Evolutionary conservation across 2,113 vertebrate genomes (phyloP).

Genomic region (Chloroceryle aenea): DNA sequence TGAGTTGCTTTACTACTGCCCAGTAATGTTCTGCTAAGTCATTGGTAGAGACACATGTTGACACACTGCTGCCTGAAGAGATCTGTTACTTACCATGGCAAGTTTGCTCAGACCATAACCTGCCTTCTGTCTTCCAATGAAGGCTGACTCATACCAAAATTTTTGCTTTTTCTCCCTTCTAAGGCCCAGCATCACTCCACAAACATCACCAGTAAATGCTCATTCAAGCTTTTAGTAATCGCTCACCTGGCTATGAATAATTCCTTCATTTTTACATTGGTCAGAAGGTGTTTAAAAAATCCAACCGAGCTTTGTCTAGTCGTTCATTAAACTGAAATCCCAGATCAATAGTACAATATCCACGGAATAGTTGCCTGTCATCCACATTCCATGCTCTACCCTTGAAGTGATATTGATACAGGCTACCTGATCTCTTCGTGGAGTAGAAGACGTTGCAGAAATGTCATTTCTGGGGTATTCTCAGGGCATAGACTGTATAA

Average conservation of each 20-base stretch:
- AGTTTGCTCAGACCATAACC: neutral
- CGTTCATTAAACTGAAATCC: neutral
- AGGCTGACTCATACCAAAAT: neutral
- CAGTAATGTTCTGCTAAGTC: neutral
- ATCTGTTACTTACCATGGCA: neutral
- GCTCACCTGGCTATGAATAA: neutral
- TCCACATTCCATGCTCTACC: neutral
- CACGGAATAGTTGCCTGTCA: neutral
- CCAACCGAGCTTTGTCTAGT: neutral
- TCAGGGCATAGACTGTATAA: constrained; percentile 30
- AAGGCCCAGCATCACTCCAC: neutral
- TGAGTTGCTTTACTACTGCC: neutral
- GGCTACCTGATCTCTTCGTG: neutral
- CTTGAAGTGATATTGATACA: neutral
- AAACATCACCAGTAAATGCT: neutral
- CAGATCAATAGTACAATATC: neutral
- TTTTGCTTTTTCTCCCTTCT: neutral
- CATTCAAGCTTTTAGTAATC: neutral
- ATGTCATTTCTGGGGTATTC: neutral
- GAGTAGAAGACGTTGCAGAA: neutral
- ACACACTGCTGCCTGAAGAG: neutral
- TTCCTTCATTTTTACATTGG: neutral
- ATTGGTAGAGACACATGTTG: rapidly evolving
- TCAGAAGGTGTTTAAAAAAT: neutral
- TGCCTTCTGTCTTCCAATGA: neutral